phyloP scores from a whole-genome alignment of 1,140 invertebrate genomes.

The Drosophila prosaltans region DNA sequence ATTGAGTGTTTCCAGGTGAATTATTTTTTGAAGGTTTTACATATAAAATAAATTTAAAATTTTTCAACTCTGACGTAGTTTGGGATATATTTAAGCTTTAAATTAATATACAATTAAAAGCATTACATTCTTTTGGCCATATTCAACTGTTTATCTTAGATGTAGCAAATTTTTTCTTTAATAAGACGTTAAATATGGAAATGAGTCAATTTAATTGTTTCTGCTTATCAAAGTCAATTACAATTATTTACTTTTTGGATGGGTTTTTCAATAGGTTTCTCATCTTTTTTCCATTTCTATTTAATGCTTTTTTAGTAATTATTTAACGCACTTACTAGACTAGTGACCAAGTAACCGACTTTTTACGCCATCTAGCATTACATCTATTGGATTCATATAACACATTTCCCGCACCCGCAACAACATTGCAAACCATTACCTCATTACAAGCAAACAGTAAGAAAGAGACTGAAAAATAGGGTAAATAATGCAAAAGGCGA shows the following conservation, averaged over 20 bases:
- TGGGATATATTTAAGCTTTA: too few species aligned
- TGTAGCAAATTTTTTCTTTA: too few species aligned
- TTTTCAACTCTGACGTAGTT: too few species aligned
- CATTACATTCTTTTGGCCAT: too few species aligned
- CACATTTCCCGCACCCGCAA: constrained; percentile 40
- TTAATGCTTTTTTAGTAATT: neutral
- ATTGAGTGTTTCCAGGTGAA: too few species aligned
- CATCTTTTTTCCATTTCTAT: neutral
- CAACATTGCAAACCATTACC: constrained; percentile 51
- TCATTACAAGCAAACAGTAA: constrained; percentile 44
- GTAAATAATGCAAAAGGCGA: constrained; percentile 47
- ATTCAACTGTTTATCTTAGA: too few species aligned
- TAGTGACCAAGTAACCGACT: constrained; percentile 75
- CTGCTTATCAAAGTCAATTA: too few species aligned
- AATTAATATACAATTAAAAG: too few species aligned
- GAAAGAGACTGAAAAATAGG: neutral
- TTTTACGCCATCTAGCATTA: constrained; percentile 67
- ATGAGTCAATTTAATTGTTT: too few species aligned
- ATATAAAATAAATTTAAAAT: too few species aligned
- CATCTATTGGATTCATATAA: constrained; percentile 51
- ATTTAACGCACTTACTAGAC: constrained; percentile 36
- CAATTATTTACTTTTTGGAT: neutral
- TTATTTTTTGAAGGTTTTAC: too few species aligned
- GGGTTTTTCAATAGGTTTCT: neutral
- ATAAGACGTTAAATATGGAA: too few species aligned